Evolutionary conservation across 2,888 invertebrate species (phyloP).

Genomic region (Metallyticus violacea): DNA sequence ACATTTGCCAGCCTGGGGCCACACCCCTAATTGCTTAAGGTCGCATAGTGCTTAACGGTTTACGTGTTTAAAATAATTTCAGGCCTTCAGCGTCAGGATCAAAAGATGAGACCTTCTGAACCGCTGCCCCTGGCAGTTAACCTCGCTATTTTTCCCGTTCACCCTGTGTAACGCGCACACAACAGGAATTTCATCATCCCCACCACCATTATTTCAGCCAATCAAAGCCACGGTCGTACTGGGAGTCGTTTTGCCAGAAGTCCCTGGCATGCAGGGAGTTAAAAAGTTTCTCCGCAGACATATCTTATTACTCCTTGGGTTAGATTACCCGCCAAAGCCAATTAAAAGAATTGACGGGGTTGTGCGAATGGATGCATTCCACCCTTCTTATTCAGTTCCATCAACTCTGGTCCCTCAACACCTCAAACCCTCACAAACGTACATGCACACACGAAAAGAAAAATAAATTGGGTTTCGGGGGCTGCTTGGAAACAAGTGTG

Average conservation of each 20-base stretch:
- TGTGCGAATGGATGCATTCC: background rate
- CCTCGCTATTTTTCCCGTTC: background rate
- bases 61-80: background rate
- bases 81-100: no score
- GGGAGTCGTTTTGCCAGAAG: background rate
- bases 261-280: background rate
- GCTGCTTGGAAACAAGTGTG: slow-evolving; percentile 22
- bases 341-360: slow-evolving; percentile 19
- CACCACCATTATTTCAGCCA: background rate
- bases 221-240: background rate
- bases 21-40: background rate
- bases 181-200: background rate
- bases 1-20: background rate
- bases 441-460: slow-evolving; percentile 28
- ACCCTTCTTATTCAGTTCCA: no score
- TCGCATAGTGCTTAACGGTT: background rate
- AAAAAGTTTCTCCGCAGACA: slow-evolving; percentile 29
- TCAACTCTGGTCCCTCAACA: background rate
- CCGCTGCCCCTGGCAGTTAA: background rate
- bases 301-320: slow-evolving; percentile 28
- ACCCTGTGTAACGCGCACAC: background rate
- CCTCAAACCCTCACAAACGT: background rate
- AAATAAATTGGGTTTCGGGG: slow-evolving; percentile 37
- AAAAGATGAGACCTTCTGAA: background rate
- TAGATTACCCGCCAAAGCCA: slow-evolving; percentile 13